Base-by-base conservation (phyloP, 1,140 invertebrate genomes). In the Telenomus remus region DNA sequence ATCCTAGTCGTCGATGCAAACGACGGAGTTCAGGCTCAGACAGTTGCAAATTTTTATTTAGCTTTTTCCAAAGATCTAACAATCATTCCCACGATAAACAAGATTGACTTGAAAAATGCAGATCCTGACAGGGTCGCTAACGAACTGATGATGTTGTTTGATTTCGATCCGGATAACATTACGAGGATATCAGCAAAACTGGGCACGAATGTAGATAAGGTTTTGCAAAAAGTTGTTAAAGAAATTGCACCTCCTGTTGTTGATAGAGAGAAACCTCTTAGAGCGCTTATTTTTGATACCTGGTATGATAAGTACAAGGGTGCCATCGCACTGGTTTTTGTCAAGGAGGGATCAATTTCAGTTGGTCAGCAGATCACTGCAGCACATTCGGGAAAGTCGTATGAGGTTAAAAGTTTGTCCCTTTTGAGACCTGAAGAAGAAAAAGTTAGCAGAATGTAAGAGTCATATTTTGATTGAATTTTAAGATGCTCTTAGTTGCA, bases 1-100 rank as follows among this genome's bases (percentile, higher is more conserved):
- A 91, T 99, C 70, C 86, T 99, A 6, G 85, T 99, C 16, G 95
- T 99, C 0, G 98, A 99, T 90, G 97, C 98, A 3, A 99, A 98
- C 89, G 95, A 98, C 84, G 96, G 96, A 11, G 93, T 99, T 37
- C 97, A 99, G 89, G 98, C 98, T 1, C 98, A 99, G 87, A 99
- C 98, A 1, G 95, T 99, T 10, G 97, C 98, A 8, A 99, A 99
- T 80, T 98, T 97, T 87, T 96, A 96, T 81, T 86, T 99, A 50
- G 97, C 98, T 0, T 95, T 96, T 88, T 92, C 92, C 42, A 91
- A 91, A 57, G 91, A 97, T 79, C 84, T 98, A 14, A 85, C 89
- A 1, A 94, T 99, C 65, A 93, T 99, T 80, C 97, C 98, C 6
- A 96, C 97, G 0, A 89, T 99, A 3, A 99, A 99, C 86, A 99